Percentiles rank a stretch among this genome's conserved stretches.
phyloP scores from a whole-genome alignment of 1,140 invertebrate species.

The Adoxophyes honmai region DNA sequence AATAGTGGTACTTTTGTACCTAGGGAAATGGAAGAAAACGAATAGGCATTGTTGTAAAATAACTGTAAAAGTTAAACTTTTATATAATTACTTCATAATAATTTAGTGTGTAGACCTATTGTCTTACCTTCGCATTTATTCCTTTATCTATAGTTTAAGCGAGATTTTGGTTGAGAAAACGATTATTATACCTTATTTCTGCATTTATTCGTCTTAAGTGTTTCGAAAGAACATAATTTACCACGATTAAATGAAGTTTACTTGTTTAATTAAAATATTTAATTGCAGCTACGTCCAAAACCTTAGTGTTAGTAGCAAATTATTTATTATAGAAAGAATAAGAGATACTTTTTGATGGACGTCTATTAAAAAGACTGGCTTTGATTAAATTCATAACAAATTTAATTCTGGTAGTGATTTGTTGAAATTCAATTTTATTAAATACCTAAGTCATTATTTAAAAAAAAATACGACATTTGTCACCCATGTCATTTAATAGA shows the following conservation, averaged over 20 bases:
- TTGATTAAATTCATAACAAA: slow-evolving; percentile 12
- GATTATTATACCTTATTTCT: slow-evolving; percentile 1
- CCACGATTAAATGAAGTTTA: slow-evolving; percentile 17
- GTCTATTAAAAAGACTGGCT: background rate
- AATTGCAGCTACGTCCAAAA: slow-evolving; percentile 33
- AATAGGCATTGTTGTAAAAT: too few relatives aligned
- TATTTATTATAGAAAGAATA: slow-evolving; percentile 24
- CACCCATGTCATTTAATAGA: too few relatives aligned
- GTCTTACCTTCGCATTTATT: too few relatives aligned
- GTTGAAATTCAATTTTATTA: background rate
- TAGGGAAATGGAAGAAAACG: too few relatives aligned
- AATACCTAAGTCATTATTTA: background rate
- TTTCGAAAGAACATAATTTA: slow-evolving; percentile 30
- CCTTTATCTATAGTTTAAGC: too few relatives aligned
- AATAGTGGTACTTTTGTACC: too few relatives aligned
- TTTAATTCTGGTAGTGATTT: background rate
- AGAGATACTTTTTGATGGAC: background rate
- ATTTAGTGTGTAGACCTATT: too few relatives aligned
- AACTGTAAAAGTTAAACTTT: too few relatives aligned
- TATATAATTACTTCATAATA: too few relatives aligned
- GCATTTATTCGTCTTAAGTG: slow-evolving; percentile 1
- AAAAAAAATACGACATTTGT: background rate
- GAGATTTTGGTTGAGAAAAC: too few relatives aligned
- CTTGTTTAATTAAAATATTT: slow-evolving; percentile 22
- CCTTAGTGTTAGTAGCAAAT: slow-evolving; percentile 25